These are phyloP conservation scores for Daubentonia madagascariensis DNA, from an alignment of 2,113 vertebrate genomes.

Conservation along the genomic window DNA sequence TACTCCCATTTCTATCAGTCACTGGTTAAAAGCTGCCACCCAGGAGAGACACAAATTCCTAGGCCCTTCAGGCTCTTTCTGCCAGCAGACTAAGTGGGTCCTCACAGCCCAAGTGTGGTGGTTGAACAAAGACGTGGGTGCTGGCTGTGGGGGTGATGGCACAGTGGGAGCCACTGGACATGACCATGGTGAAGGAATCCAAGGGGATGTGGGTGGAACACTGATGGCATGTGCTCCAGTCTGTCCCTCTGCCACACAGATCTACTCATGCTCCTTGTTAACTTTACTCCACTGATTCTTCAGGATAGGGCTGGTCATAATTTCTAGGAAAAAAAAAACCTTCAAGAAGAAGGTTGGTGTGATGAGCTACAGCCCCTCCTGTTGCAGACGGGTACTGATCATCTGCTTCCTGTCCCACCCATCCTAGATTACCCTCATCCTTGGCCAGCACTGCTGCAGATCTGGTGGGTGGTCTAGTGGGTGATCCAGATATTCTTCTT, in stretches of 20 bases:
- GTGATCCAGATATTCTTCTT: neutral
- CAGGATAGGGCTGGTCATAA: neutral
- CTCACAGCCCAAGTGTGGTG: neutral
- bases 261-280: neutral
- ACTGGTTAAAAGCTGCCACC: neutral
- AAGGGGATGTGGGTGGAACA: neutral
- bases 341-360: neutral
- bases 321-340: neutral
- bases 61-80: neutral
- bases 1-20: neutral
- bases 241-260: neutral
- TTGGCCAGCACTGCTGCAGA: neutral
- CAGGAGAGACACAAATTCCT: neutral
- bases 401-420: neutral
- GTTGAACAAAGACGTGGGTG: neutral
- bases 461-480: neutral
- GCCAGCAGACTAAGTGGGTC: neutral
- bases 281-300: neutral
- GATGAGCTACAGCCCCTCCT: neutral
- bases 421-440: neutral
- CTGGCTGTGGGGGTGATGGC: neutral
- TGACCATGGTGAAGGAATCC: neutral
- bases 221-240: neutral
- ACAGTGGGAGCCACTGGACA: accelerated
- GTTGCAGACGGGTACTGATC: neutral